Conservation (phyloP, 2,888 invertebrate genomes). For the Laothoe populi region DNA sequence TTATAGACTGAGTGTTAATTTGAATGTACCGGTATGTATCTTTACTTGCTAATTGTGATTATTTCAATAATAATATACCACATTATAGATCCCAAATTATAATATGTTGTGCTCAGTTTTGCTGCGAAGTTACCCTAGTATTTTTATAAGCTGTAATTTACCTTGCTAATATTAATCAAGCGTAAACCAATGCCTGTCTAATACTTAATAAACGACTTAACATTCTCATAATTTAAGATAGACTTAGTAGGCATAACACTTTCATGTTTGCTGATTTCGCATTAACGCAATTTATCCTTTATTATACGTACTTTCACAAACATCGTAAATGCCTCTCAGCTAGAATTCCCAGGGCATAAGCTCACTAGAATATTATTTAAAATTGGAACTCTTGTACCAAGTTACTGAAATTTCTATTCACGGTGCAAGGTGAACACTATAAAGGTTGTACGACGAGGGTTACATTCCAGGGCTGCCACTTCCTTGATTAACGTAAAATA, state of each 20-base stretch:
- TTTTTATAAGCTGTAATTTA: no score
- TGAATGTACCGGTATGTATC: no score
- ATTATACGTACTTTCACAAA: no score
- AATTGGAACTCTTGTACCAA: constrained; percentile 9
- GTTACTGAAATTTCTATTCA: constrained; percentile 16
- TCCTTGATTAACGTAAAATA: background rate
- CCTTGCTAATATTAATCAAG: no score
- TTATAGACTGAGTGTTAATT: no score
- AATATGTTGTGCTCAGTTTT: no score
- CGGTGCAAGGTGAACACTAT: constrained; percentile 19
- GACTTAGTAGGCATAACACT: background rate
- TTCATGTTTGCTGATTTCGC: background rate
- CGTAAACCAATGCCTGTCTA: no score
- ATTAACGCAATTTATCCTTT: background rate
- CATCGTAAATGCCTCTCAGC: background rate
- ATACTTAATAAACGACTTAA: no score
- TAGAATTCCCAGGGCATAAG: background rate
- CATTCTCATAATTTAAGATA: background rate
- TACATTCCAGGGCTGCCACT: constrained; percentile 5
- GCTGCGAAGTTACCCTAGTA: no score
- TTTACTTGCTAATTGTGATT: no score
- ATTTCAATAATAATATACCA: no score
- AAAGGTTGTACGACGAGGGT: constrained; percentile 13
- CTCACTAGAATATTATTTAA: constrained; percentile 7
- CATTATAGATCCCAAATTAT: no score